phyloP scores from a whole-genome alignment of 2,797 vertebrate species.

The Potorous gilbertii region DNA sequence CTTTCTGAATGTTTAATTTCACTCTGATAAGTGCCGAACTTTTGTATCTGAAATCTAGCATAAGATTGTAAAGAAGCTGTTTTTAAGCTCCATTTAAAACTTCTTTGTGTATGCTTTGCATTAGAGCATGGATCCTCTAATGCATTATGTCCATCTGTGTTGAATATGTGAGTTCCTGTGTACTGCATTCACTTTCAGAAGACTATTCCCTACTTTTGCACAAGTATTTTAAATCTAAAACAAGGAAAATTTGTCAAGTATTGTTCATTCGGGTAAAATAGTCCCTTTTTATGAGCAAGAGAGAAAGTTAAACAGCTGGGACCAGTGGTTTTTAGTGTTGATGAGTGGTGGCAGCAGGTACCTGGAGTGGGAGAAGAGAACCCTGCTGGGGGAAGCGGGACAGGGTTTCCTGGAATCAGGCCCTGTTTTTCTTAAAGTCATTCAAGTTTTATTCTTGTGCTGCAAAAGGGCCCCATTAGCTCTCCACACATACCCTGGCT shows the following conservation, averaged over 20 bases:
- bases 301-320: conserved; percentile 6
- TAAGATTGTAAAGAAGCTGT: background rate
- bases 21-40: background rate
- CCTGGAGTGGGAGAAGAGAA: background rate
- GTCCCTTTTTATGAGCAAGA: background rate
- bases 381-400: background rate
- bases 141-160: background rate
- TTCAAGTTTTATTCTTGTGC: background rate
- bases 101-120: conserved; percentile 9
- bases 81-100: background rate
- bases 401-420: background rate
- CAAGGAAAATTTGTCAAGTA: background rate
- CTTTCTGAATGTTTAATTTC: background rate
- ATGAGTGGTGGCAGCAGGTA: background rate
- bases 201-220: background rate
- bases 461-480: background rate
- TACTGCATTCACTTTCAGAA: conserved; percentile 1
- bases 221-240: conserved; percentile 25
- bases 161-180: background rate
- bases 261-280: conserved; percentile 5
- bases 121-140: background rate
- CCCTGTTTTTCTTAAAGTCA: background rate
- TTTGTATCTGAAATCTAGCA: background rate
- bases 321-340: background rate
- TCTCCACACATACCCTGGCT: background rate